phyloP scores from a whole-genome alignment of 2,113 vertebrate genomes.

The crab-eating macaque (Macaca fascicularis) region T2T-MFA8v1.1 NC_088385.1:72148501-72149000 shows the following conservation, averaged over 20 bases:
- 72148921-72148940: background rate
- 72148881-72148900: slow-evolving; percentile 8
- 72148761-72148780: background rate
- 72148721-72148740: background rate
- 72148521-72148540: background rate
- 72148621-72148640: slow-evolving; percentile 29
- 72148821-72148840: background rate
- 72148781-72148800: background rate
- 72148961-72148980: background rate
- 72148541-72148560: background rate
- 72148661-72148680: background rate
- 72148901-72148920: slow-evolving; percentile 6
- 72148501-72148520: background rate
- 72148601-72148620: background rate
- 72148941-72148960: background rate
- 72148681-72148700: slow-evolving; percentile 8
- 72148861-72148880: background rate
- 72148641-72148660: background rate
- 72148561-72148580: background rate
- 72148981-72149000: background rate
- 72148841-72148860: background rate
- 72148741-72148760: background rate
- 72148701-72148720: background rate
- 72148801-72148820: background rate
- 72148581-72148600: background rate